phyloP scores from a whole-genome alignment of 2,888 invertebrate genomes.

The Dorcus parallelipipedus region DNA sequence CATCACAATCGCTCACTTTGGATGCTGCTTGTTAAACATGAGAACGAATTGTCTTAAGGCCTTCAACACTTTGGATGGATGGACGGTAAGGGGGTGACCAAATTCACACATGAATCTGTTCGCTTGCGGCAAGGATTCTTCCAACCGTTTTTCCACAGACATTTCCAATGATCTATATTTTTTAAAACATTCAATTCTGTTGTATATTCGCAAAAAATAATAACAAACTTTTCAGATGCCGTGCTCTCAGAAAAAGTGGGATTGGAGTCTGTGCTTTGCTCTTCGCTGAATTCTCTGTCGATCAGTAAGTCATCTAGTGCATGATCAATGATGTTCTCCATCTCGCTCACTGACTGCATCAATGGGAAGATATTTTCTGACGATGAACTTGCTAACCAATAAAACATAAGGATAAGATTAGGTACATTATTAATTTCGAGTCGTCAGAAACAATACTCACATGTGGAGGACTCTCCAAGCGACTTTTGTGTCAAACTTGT shows the following conservation, averaged over 20 bases:
- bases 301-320: slow-evolving; percentile 10
- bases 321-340: slow-evolving; percentile 10
- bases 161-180: too few relatives aligned
- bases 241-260: too few relatives aligned
- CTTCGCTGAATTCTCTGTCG: too few relatives aligned
- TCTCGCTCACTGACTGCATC: slow-evolving; percentile 17
- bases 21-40: slow-evolving; percentile 40
- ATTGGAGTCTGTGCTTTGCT: too few relatives aligned
- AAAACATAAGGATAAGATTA: neutral
- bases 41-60: slow-evolving; percentile 63
- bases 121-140: neutral
- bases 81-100: slow-evolving; percentile 64
- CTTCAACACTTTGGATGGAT: slow-evolving; percentile 63
- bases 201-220: too few relatives aligned
- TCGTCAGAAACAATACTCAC: too few relatives aligned
- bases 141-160: neutral
- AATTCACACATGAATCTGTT: slow-evolving; percentile 25
- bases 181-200: too few relatives aligned
- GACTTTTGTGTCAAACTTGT: neutral
- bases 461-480: too few relatives aligned
- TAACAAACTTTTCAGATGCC: too few relatives aligned
- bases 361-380: neutral
- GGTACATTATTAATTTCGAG: too few relatives aligned
- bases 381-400: neutral
- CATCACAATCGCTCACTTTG: slow-evolving; percentile 28